Evolutionary conservation across 2,113 vertebrate genomes (phyloP), one percentile per base, ranked within the genome.

Genomic region (Alces alces): DNA sequence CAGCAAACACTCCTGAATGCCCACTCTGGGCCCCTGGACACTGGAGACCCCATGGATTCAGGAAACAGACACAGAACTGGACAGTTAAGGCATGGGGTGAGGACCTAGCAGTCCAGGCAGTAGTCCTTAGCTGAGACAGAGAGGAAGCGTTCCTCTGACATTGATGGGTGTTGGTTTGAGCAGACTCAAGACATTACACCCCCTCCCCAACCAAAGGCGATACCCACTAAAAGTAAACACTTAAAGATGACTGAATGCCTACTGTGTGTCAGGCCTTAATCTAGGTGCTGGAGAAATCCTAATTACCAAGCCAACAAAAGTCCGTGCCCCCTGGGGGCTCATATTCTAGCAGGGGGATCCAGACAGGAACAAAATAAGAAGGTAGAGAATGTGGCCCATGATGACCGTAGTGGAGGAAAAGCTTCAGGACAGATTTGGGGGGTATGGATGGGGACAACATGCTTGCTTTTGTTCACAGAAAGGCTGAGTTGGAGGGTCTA

Each of bases 201-300:
- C 89, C 30, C 23, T 79, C 50, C 17, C 2, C 28, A 21, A 9
- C 10, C 70, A 39, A 3, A 36, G 0, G 8, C 5, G 19, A 1
- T 4, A 15, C 6, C 6, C 2, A 2, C 6, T 2, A 7, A 28
- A 45, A 85, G 47, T 19, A 10, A 25, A 30, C 1, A 1, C n/a
- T 61, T 5, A 7, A 2, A 2, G 33, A 2, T 57, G 39, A 21
- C 6, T 12, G 10, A 57, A 28, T 11, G 1, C 58, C 86, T 16
- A 2, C 21, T 17, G 0, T 5, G 13, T 13, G 57, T 33, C 52
- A 11, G 15, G 16, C 4, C 39, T 23, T 13, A 58, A 21, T 9
- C 14, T 47, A 8, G 54, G 64, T 0, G 6, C 55, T 11, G 1
- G 45, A 39, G 25, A 8, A 27, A 27, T 52, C 6, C 7, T 16